Evolutionary conservation across 2,113 vertebrate species (phyloP).

Genomic region (Catharus bicknelli): DNA sequence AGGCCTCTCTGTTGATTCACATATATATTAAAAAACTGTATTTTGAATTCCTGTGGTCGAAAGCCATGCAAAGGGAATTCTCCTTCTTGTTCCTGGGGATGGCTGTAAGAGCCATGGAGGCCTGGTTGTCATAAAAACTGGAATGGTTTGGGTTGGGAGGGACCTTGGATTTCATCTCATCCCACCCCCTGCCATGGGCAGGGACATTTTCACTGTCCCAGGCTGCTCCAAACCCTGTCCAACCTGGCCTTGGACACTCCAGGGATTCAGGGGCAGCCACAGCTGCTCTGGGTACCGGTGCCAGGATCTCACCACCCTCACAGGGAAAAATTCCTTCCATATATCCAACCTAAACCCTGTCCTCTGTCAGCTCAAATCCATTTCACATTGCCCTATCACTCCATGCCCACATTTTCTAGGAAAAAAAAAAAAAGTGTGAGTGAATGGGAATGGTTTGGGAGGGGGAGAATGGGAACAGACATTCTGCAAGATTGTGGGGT

Average conservation of each 20-base stretch:
- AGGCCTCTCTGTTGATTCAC: neutral
- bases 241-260: accelerated
- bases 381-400: neutral
- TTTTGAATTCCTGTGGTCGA: neutral
- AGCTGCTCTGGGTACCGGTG: neutral
- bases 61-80: neutral
- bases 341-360: neutral
- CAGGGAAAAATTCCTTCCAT: accelerated
- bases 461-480: neutral
- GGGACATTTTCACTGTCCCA: accelerated
- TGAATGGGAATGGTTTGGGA: accelerated
- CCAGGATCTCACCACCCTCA: accelerated
- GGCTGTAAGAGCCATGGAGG: neutral
- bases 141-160: neutral
- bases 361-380: neutral
- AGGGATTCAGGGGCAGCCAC: neutral
- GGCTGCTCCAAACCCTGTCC: accelerated
- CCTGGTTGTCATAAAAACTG: neutral
- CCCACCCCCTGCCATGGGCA: neutral
- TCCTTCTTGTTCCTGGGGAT: accelerated
- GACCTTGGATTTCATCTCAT: neutral
- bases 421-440: neutral
- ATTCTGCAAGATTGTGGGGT: neutral
- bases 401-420: neutral
- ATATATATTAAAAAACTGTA: neutral